phyloP scores from a whole-genome alignment of 2,797 vertebrate species.

The Jordanella pulchra region DNA sequence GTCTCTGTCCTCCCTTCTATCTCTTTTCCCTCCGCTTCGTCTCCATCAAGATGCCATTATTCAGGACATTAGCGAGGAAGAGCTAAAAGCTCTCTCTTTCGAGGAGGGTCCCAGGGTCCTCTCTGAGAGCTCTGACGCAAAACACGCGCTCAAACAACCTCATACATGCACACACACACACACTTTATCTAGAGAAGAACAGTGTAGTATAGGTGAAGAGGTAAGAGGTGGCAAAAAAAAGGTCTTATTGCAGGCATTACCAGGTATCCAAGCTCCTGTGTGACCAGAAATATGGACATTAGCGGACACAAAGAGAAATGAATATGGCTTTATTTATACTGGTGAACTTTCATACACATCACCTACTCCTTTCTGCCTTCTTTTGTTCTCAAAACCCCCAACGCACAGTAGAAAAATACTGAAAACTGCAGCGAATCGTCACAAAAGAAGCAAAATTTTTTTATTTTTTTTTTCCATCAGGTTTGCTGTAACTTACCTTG shows the following conservation, averaged over 20 bases:
- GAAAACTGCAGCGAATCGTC: slow-evolving; percentile 1
- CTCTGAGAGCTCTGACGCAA: slow-evolving; percentile 63
- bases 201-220: slow-evolving; percentile 62
- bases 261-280: slow-evolving; percentile 48
- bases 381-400: slow-evolving; percentile 5
- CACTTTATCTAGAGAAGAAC: slow-evolving; percentile 54
- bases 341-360: slow-evolving; percentile 40
- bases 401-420: neutral
- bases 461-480: neutral
- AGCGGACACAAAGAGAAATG: slow-evolving; percentile 54
- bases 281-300: slow-evolving; percentile 60
- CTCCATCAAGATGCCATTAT: slow-evolving; percentile 83
- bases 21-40: slow-evolving; percentile 33
- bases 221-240: slow-evolving; percentile 69
- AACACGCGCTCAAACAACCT: slow-evolving; percentile 20
- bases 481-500: neutral
- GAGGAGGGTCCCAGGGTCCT: slow-evolving; percentile 80
- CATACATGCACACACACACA: slow-evolving; percentile 4
- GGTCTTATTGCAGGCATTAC: slow-evolving; percentile 73
- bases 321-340: slow-evolving; percentile 36
- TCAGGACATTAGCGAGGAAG: slow-evolving; percentile 84
- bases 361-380: slow-evolving; percentile 25
- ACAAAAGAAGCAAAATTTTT: neutral
- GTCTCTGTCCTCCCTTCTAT: slow-evolving; percentile 15
- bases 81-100: slow-evolving; percentile 85